These are phyloP conservation scores for Phocides pigmalion DNA, from an alignment of 1,140 invertebrate genomes.

Conservation along the genomic window DNA sequence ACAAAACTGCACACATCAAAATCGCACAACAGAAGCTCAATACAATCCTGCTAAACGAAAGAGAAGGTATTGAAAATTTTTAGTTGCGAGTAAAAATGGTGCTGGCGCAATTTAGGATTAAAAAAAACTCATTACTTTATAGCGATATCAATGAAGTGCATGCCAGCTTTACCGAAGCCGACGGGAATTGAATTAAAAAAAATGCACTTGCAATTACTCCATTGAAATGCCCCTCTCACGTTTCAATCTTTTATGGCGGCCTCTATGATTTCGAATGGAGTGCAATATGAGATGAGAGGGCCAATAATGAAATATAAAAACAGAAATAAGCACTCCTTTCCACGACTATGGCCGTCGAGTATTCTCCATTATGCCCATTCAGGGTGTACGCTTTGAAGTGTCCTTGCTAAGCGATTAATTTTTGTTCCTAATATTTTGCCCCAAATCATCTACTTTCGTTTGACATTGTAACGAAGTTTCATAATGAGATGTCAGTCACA, in stretches of 20 bases:
- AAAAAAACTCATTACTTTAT: constrained; percentile 80
- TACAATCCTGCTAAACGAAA: constrained; percentile 13
- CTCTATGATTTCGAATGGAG: constrained; percentile 78
- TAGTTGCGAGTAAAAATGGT: constrained; percentile 22
- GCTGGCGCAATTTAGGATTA: constrained; percentile 39
- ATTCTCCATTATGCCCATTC: constrained; percentile 75
- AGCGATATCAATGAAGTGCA: constrained; percentile 78
- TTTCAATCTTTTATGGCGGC: constrained; percentile 81
- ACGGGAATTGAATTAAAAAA: constrained; percentile 79
- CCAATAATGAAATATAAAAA: constrained; percentile 83
- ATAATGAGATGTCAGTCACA: constrained; percentile 20
- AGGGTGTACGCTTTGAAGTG: constrained; percentile 68
- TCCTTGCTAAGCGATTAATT: constrained; percentile 71
- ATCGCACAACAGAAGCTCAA: constrained; percentile 3
- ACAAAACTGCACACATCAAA: constrained; percentile 10
- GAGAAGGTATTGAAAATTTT: constrained; percentile 16
- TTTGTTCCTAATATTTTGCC: constrained; percentile 49
- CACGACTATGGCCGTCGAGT: constrained; percentile 63
- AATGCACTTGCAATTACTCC: constrained; percentile 80
- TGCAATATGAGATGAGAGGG: constrained; percentile 80
- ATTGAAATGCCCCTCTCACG: constrained; percentile 80
- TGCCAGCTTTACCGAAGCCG: constrained; percentile 76
- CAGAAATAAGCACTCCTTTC: constrained; percentile 78
- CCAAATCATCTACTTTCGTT: constrained; percentile 15
- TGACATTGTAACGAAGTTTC: constrained; percentile 13